phyloP scores from a whole-genome alignment of 2,113 vertebrate species.

The Pteropus alecto region DNA sequence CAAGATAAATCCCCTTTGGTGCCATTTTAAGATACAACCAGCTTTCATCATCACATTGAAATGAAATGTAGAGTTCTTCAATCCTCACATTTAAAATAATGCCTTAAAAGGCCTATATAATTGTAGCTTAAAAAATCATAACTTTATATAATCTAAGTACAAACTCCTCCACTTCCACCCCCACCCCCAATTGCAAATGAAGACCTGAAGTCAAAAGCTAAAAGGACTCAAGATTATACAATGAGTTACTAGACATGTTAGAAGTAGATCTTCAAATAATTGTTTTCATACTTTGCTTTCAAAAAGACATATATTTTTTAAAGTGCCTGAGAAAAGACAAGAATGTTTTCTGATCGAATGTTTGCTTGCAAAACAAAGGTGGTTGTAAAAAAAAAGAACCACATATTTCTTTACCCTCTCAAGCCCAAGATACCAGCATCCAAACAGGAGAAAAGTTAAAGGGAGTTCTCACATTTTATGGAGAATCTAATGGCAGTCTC shows the following conservation, averaged over 20 bases:
- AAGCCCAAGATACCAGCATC: neutral
- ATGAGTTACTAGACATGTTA: neutral
- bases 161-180: neutral
- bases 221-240: neutral
- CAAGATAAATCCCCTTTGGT: neutral
- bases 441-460: neutral
- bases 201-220: neutral
- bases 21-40: neutral
- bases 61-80: neutral
- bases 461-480: slow-evolving; percentile 27
- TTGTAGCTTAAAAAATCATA: neutral
- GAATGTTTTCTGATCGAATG: neutral
- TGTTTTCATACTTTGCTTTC: neutral
- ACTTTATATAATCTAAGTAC: neutral
- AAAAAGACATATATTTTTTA: neutral
- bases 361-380: neutral
- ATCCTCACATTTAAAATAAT: neutral
- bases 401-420: neutral
- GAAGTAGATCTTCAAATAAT: neutral
- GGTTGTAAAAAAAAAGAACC: no score
- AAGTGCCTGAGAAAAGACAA: neutral
- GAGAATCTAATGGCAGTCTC: neutral
- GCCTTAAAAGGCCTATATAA: neutral
- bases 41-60: neutral
- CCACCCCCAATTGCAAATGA: neutral